Conservation (phyloP, 2,888 invertebrate species). For the Aporophyla lueneburgensis region DNA sequence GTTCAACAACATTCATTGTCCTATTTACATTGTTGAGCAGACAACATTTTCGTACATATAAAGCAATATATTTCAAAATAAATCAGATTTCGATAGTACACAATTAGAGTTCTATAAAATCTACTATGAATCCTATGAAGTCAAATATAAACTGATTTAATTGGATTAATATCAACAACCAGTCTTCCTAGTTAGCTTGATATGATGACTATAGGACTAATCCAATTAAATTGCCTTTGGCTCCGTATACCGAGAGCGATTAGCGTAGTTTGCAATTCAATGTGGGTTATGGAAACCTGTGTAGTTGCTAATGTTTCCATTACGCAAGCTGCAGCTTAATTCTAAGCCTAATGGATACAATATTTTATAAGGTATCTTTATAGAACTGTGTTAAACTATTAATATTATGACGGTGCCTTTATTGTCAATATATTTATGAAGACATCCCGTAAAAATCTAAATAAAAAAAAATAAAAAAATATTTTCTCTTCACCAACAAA, state of each 20-base stretch:
- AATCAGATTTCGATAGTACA: too few species aligned
- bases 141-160: not conserved
- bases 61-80: too few species aligned
- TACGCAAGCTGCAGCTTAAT: slow-evolving; percentile 14
- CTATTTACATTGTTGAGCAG: too few species aligned
- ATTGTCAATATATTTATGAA: not conserved
- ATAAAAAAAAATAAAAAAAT: too few species aligned
- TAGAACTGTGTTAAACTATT: not conserved
- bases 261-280: slow-evolving; percentile 30
- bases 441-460: not conserved
- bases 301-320: slow-evolving; percentile 26
- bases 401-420: too few species aligned
- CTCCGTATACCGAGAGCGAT: not conserved
- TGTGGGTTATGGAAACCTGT: not conserved
- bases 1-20: too few species aligned
- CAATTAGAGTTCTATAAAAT: too few species aligned
- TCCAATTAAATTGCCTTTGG: not conserved
- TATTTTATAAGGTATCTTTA: not conserved
- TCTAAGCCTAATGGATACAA: not conserved
- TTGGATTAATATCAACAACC: not conserved
- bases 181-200: not conserved
- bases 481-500: too few species aligned
- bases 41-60: too few species aligned
- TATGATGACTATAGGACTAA: not conserved
- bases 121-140: too few species aligned